Evolutionary conservation across 2,113 vertebrate species (phyloP), one percentile per base, ranked within the genome.

Genomic region (Ceyx melanurus): DNA sequence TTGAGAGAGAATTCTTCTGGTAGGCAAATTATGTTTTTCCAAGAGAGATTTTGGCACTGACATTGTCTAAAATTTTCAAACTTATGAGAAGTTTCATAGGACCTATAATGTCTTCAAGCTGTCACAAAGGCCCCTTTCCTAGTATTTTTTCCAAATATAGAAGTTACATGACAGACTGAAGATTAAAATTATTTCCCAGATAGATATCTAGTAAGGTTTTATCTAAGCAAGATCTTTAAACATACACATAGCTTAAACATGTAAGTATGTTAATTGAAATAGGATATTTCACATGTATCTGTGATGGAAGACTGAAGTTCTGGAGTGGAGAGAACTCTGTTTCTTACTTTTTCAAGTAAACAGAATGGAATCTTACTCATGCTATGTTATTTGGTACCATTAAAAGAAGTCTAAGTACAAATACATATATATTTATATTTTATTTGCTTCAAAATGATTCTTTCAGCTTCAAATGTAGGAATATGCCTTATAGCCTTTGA

Each of bases 131-230:
- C 13, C 40, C 75, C 18, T 66, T 90, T 86, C 13, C 37, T 46
- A 15, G 2, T 46, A 51, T 66, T 91, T 91, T 91, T 94, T 73
- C 71, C 33, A 66, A 82, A 82, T 25, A 68, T 40, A 28, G 87
- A 91, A 87, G 5, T 4, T 82, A 43, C 17, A 89, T 85, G 37
- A 22, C 9, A 85, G 60, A 72, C 21, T 72, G 66, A 74, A 66
- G 19, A 77, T 67, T 70, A 78, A 53, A 67, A 80, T 82, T 86
- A 58, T 88, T 91, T 92, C 35, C 65, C 23, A 89, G 31, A 80
- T 85, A 26, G n/a, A 89, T 51, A 51, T 22, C 22, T 80, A 82
- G 73, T 56, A 85, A 70, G 25, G 7, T 13, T 82, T 84, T 68
- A 79, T 84, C n/a, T 31, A 61, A 68, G 45, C 13, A 73, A 84